Percentiles rank a stretch among this genome's conserved stretches.
phyloP scores from a whole-genome alignment of 2,888 invertebrate species.

The Ormyrus rosae region DNA sequence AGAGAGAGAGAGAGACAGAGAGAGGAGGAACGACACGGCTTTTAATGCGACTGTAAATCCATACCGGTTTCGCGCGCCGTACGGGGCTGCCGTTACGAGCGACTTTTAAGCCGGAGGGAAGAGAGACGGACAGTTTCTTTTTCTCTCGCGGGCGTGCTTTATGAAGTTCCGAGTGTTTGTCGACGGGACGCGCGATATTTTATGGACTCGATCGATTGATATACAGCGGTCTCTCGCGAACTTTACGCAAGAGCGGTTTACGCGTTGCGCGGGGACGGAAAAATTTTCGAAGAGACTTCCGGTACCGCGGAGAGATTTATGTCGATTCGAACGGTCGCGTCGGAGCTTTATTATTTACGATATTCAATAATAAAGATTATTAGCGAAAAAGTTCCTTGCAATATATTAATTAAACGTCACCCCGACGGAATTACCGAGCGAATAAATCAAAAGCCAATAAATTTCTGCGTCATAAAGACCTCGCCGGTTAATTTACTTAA shows the following conservation, averaged over 20 bases:
- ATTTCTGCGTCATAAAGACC: too few relatives aligned
- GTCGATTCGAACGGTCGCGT: too few relatives aligned
- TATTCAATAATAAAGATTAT: too few relatives aligned
- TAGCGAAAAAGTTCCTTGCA: too few relatives aligned
- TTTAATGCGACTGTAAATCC: constrained; percentile 53
- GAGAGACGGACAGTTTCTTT: not conserved
- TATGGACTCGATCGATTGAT: constrained; percentile 6
- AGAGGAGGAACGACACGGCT: constrained; percentile 20
- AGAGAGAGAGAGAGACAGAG: constrained; percentile 24
- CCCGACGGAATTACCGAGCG: not conserved
- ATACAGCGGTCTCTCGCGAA: not conserved
- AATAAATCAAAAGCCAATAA: constrained; percentile 7
- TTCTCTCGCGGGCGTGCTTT: constrained; percentile 2
- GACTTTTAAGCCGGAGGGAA: not conserved
- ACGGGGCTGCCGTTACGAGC: not conserved
- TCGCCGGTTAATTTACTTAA: too few relatives aligned
- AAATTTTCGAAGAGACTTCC: not conserved
- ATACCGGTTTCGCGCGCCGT: constrained; percentile 45
- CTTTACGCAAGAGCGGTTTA: constrained; percentile 20
- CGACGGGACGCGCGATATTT: not conserved
- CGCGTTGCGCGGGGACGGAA: constrained; percentile 23
- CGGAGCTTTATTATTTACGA: too few relatives aligned
- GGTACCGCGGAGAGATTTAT: not conserved
- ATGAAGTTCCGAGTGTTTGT: constrained; percentile 11
- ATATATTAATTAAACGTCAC: not conserved